Evolutionary conservation across 2,888 invertebrate species (phyloP).

Genomic region (Eupithecia tripunctaria): DNA sequence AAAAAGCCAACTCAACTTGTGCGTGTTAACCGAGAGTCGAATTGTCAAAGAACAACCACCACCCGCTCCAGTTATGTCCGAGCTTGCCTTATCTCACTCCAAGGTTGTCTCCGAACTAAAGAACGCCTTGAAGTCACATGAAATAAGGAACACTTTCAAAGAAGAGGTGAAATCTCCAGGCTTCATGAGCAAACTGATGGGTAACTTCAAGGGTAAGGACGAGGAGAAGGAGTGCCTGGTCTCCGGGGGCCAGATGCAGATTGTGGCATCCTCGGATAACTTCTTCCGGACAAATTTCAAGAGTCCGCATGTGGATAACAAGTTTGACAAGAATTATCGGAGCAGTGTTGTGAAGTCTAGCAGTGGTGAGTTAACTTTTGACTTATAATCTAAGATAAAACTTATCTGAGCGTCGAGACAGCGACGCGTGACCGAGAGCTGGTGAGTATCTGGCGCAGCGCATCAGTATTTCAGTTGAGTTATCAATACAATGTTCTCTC

Average conservation of each 20-base stretch:
- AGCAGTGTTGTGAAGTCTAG: conserved; percentile 71
- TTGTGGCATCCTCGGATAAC: conserved; percentile 79
- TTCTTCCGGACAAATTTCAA: conserved; percentile 79
- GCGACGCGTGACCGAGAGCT: no score
- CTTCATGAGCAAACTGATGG: conserved; percentile 78
- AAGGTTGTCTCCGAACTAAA: conserved; percentile 80
- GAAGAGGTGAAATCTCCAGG: conserved; percentile 71
- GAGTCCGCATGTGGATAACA: conserved; percentile 66
- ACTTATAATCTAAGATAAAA: no score
- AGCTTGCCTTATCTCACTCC: conserved; percentile 76
- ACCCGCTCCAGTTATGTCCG: conserved; percentile 67
- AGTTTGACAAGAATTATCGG: conserved; percentile 73
- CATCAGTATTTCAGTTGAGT: no score
- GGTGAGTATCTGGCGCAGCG: no score
- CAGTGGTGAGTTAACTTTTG: conserved; percentile 66
- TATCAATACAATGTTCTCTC: no score
- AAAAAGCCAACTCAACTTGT: conserved; percentile 90
- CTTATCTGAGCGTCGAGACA: no score
- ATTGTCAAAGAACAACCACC: conserved; percentile 59
- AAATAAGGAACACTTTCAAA: conserved; percentile 63
- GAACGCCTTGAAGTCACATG: conserved; percentile 77
- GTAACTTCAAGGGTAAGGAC: conserved; percentile 75
- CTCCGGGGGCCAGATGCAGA: conserved; percentile 61
- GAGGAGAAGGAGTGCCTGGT: conserved; percentile 77
- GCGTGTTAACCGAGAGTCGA: conserved; percentile 69